Base-by-base conservation (phyloP, 2,113 vertebrate species). In the Dasyurus viverrinus region DNA sequence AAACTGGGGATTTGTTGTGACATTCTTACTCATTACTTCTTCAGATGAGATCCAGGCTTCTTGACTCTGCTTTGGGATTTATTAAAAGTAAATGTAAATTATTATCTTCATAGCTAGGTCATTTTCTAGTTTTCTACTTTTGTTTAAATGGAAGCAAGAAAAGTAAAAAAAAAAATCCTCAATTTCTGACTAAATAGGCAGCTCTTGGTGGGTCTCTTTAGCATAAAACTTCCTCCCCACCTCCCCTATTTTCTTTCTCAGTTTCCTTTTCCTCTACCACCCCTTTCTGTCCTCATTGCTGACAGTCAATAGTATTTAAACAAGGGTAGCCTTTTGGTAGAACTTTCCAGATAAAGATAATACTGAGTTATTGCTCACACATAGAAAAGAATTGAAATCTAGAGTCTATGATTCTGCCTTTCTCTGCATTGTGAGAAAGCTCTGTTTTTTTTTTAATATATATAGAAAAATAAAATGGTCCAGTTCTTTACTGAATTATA, bases 1-100 rank as follows among this genome's bases (percentile, higher is more conserved):
- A 26, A 68, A 92, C 14, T 97, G 94, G 10, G 76, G 94, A 50
- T 97, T 92, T 0, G 22, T 90, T 0, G 95, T 96, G 25, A 94
- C 60, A 55, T 97, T 96, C 91, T 52, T 89, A 25, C 12, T 90
- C 96, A 96, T 97, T 1, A 8, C 60, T 53, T 54, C 36, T 19
- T n/a, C 52, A 42, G 42, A 6, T 14, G 24, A 36, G 36, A 3
- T 76, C 30, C 60, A 6, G 19, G 46, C 47, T 48, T 27, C 90
- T 57, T 27, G 12, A 76, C 68, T n/a, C 68, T 76, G 36, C 30
- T n/a, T 19, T 12, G 19, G 25, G 68, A 76, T n/a, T n/a, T 22
- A 76, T 76, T n/a, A 76, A 76, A n/a, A n/a, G 68, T 3, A 76
- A 76, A 76, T 76, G 4, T 76, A 76, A 76, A n/a, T n/a, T 36